Base-by-base conservation (phyloP, 2,113 vertebrate species). In the Rousettus leschenaultii region DNA sequence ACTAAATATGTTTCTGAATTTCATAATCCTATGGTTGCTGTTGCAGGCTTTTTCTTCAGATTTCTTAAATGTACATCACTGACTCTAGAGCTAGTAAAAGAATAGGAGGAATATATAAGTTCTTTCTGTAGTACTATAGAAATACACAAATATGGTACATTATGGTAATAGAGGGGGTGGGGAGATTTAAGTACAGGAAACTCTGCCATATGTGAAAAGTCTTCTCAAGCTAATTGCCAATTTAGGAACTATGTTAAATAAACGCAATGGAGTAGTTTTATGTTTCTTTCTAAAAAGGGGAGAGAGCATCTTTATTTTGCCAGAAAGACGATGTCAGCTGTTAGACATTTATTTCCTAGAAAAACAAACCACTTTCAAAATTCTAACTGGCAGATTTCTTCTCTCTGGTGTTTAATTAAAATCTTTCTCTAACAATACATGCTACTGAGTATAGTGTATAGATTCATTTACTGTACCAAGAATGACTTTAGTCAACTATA, bases 341-440 rank as follows among this genome's bases (percentile, higher is more conserved):
- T 74, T 95, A 83, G 45, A 79, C 63, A 61, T 95, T 94, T 97
- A 89, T 94, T 96, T 95, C 33, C 80, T 79, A 86, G 90, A 51
- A 74, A 94, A 98, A 86, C 80, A 95, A 87, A 86, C 87, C 86
- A 68, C 80, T 88, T 96, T 45, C 75, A 87, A 68, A 82, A 89
- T 91, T 97, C 89, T 94, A 55, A 92, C 51, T 94, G 90, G 24
- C 53, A 89, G 45, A 59, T 85, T 95, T 97, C 79, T 96, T 96
- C 53, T 96, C 93, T 61, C 75, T 68, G 13, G 40, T 10, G 4
- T 96, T 97, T 97, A 95, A 93, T 97, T 94, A 96, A 92, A 96
- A 84, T 87, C 73, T 91, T 91, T 89, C 68, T 96, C 68, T 92
- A 90, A 40, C 77, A 91, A 38, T 90, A 68, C 68, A 65, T 93